phyloP scores from a whole-genome alignment of 2,888 invertebrate genomes.

The Cantharis rustica region DNA sequence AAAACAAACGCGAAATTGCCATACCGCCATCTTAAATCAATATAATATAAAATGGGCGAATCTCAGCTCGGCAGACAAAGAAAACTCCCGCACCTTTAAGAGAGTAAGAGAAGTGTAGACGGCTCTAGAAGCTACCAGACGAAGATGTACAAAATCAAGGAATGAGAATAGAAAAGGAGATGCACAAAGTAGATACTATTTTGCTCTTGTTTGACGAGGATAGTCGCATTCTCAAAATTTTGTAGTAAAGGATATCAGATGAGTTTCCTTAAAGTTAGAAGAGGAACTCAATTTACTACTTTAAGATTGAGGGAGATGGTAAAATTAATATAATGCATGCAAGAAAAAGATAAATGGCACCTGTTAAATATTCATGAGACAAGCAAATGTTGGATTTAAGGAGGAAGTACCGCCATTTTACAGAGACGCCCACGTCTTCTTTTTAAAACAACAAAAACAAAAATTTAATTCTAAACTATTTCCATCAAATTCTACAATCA shows the following conservation, averaged over 20 bases:
- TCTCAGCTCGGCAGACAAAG: constrained; percentile 54
- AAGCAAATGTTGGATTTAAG: constrained; percentile 54
- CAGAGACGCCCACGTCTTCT: constrained; percentile 47
- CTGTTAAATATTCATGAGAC: constrained; percentile 55
- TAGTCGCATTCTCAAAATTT: constrained; percentile 25
- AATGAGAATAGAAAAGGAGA: constrained; percentile 37
- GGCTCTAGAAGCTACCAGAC: constrained; percentile 15
- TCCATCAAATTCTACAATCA: not conserved
- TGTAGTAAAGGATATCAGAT: constrained; percentile 32
- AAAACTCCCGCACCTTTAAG: constrained; percentile 50
- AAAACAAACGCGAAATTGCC: constrained; percentile 30
- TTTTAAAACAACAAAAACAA: not conserved
- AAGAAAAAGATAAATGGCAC: constrained; percentile 44
- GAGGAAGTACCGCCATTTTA: constrained; percentile 53
- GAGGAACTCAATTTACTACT: constrained; percentile 26
- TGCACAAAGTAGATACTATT: constrained; percentile 26
- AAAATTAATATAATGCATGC: constrained; percentile 21
- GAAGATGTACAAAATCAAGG: constrained; percentile 26
- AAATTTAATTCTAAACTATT: not conserved
- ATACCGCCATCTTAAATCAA: constrained; percentile 56
- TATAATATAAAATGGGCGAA: constrained; percentile 58
- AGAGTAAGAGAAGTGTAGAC: constrained; percentile 43
- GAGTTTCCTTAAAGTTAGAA: constrained; percentile 26
- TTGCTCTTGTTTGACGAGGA: constrained; percentile 28
- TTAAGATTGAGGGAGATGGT: constrained; percentile 32